Conservation (phyloP, 2,888 invertebrate species). For the Pseudococcus longispinus region DNA sequence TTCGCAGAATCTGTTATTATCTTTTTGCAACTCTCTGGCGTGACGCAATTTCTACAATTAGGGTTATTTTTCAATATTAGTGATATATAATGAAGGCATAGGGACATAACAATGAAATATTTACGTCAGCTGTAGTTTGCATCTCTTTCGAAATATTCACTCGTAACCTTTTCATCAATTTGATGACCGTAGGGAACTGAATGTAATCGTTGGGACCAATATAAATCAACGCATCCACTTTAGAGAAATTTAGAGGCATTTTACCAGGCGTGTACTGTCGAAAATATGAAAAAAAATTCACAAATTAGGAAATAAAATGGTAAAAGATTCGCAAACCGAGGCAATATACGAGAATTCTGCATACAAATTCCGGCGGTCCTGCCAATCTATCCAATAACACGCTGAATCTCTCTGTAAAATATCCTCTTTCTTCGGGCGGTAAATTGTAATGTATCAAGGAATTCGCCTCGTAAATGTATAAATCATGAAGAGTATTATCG, state of each 20-base stretch:
- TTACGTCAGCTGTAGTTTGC: background rate
- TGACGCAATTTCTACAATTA: background rate
- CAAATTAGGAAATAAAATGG: background rate
- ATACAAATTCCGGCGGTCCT: background rate
- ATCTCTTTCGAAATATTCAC: background rate
- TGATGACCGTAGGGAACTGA: background rate
- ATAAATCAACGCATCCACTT: conserved; percentile 14
- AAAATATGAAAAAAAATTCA: background rate
- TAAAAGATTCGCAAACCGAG: background rate
- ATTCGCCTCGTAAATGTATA: conserved; percentile 17
- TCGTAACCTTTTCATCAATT: background rate
- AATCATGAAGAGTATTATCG: conserved; percentile 3
- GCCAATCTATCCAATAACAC: background rate
- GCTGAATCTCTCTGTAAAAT: background rate
- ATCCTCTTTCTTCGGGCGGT: background rate
- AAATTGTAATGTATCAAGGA: conserved; percentile 39
- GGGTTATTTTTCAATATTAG: background rate
- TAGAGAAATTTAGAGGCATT: background rate
- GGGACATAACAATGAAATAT: background rate
- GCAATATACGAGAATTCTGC: background rate
- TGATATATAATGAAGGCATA: background rate
- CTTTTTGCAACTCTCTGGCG: conserved; percentile 13
- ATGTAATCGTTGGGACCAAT: background rate
- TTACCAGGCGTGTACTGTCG: background rate
- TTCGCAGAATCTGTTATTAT: background rate